Evolutionary conservation across 2,888 invertebrate species (phyloP), one percentile per base, ranked within the genome.

Genomic region (Oxycera nigricornis): DNA sequence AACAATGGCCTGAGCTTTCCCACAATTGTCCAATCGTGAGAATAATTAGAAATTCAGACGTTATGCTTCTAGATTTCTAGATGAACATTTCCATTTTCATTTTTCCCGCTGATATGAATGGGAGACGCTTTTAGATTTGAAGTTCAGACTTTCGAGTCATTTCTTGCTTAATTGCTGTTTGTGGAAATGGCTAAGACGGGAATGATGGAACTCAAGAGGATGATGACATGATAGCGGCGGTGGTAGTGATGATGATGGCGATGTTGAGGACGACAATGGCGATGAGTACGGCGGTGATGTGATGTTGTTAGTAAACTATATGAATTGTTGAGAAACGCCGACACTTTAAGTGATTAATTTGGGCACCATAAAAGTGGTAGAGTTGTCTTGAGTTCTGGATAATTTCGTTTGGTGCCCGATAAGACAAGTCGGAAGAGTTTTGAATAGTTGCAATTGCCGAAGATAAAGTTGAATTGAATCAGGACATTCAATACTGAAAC

Each of bases 41-140:
- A 72, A 75, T 75, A 75, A 75, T 75, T 75, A 75, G 65, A 62
- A 52, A 75, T 72, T 75, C 65, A 75, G 70, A 70, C 70, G 55
- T 52, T 68, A 52, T 24, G 20, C 41, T 65, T 39, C 24, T 17
- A 65, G 41, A 39, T 68, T 65, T 39, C 24, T 17, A 65, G 41
- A 39, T 68, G 24, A 68, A 68, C 68, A 50, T 70, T 70, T 52
- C 55, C 26, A 70, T 70, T 70, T 70, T 17, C 31, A 70, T 70
- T 65, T 65, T 39, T 17, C 65, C 17, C 11, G 20, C 30, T 65
- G 39, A 65, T 65, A 65, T 65, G 41, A 65, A 65, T 65, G 30
- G 14, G 35, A 11, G 50, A 20, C 22, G 20, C 55, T 55, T 30
- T 59, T 9, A 14, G 28, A 59, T 59, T 28, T 30, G 7, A 59